Conservation (phyloP, 2,888 invertebrate genomes). For the Monoplex corrugatus region DNA sequence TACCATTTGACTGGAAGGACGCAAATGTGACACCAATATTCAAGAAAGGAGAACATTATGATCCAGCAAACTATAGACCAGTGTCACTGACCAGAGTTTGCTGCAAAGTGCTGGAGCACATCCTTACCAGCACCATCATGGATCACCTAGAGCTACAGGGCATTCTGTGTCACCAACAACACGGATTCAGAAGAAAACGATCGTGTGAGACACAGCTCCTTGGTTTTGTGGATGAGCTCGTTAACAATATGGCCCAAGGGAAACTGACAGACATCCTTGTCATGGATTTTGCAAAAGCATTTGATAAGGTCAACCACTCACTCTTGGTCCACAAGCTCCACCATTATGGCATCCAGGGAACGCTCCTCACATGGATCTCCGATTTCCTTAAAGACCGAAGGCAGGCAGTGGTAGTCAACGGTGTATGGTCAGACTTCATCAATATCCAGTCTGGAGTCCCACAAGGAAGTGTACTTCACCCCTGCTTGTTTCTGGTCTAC, state of each 20-base stretch:
- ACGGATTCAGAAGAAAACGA: slow-evolving; percentile 48
- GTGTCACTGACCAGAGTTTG: slow-evolving; percentile 56
- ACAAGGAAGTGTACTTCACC: background rate
- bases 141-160: slow-evolving; percentile 38
- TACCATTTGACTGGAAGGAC: slow-evolving; percentile 32
- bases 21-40: background rate
- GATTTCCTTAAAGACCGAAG: slow-evolving; percentile 11
- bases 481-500: slow-evolving; percentile 12
- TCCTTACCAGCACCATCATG: slow-evolving; percentile 50
- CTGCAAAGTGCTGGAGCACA: slow-evolving; percentile 60
- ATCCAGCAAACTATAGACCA: slow-evolving; percentile 40
- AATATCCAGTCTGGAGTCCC: background rate
- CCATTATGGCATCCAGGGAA: slow-evolving; percentile 12
- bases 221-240: background rate
- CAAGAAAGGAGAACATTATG: background rate
- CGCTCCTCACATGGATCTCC: slow-evolving; percentile 8
- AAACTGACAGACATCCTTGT: background rate
- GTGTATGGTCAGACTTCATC: background rate
- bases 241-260: background rate
- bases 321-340: slow-evolving; percentile 12
- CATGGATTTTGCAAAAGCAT: slow-evolving; percentile 22
- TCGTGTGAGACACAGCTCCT: slow-evolving; percentile 50
- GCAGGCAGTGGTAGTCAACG: slow-evolving; percentile 32
- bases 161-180: slow-evolving; percentile 49
- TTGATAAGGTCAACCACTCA: slow-evolving; percentile 6